phyloP scores from a whole-genome alignment of 2,888 invertebrate genomes.

The Apamea epomidion region DNA sequence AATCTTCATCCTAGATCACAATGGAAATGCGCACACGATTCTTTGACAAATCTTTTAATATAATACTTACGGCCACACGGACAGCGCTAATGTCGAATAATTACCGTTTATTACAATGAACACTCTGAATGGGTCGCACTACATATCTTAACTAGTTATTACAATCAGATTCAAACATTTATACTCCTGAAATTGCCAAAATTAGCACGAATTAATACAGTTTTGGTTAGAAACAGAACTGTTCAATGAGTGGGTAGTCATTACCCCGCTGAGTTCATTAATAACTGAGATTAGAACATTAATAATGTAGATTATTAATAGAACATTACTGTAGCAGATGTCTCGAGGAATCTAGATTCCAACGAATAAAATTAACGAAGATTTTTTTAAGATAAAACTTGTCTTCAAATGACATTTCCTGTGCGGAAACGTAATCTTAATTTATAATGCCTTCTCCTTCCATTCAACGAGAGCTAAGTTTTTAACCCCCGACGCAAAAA shows the following conservation, averaged over 20 bases:
- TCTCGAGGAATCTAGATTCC: conserved; percentile 29
- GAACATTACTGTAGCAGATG: conserved; percentile 21
- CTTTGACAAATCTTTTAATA: conserved; percentile 87
- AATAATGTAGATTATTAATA: conserved; percentile 32
- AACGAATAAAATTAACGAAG: not conserved
- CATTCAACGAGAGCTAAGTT: not conserved
- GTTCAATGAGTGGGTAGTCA: conserved; percentile 46
- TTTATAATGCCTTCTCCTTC: not conserved
- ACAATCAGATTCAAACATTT: conserved; percentile 36
- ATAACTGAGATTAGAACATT: conserved; percentile 53
- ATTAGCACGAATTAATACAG: conserved; percentile 10
- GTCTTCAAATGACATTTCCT: not conserved
- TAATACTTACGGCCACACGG: conserved; percentile 82
- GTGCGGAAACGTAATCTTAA: not conserved
- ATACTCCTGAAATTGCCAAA: not conserved
- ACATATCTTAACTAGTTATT: conserved; percentile 68
- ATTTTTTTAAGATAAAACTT: not conserved
- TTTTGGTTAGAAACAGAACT: conserved; percentile 16
- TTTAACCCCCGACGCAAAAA: no score
- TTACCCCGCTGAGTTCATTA: conserved; percentile 65
- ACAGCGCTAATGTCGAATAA: conserved; percentile 82
- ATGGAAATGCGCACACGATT: conserved; percentile 76
- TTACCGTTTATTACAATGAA: conserved; percentile 80
- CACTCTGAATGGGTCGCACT: conserved; percentile 79
- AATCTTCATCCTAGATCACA: not conserved